These are phyloP conservation scores for Spodoptera exigua DNA, from an alignment of 2,888 invertebrate species.

Conservation along the genomic window DNA sequence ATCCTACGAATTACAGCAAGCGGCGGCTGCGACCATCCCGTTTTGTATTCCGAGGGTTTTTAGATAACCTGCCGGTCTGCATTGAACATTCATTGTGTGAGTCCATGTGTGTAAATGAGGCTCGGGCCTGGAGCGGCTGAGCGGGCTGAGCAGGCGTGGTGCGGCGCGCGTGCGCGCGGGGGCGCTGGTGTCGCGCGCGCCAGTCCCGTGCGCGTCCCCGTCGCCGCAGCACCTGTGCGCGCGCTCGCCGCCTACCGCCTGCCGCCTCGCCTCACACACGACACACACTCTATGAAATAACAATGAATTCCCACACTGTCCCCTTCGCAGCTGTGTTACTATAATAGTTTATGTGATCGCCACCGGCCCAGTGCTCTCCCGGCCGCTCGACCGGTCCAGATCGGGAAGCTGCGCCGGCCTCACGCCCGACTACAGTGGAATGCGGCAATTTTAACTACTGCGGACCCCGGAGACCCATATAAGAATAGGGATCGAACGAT, in stretches of 20 bases:
- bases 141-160: constrained; percentile 53
- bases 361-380: constrained; percentile 60
- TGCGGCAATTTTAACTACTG: constrained; percentile 89
- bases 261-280: constrained; percentile 54
- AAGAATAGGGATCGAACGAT: constrained; percentile 80
- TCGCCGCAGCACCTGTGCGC: constrained; percentile 67
- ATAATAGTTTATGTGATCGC: constrained; percentile 83
- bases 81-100: constrained; percentile 65
- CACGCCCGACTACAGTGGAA: constrained; percentile 86
- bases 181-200: constrained; percentile 77
- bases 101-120: constrained; percentile 76
- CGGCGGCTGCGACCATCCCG: constrained; percentile 60
- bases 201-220: constrained; percentile 82
- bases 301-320: constrained; percentile 71
- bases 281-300: constrained; percentile 77
- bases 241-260: constrained; percentile 44
- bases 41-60: constrained; percentile 63
- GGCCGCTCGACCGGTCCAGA: constrained; percentile 81
- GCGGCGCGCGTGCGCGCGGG: constrained; percentile 72
- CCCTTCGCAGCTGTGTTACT: constrained; percentile 71
- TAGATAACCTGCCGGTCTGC: constrained; percentile 64
- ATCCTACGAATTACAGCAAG: constrained; percentile 56
- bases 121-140: constrained; percentile 51
- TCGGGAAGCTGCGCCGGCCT: constrained; percentile 85
- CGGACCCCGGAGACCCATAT: constrained; percentile 84